These are phyloP conservation scores for Cinclus mexicanus DNA, from an alignment of 2,113 vertebrate species.

Conservation along the genomic window DNA sequence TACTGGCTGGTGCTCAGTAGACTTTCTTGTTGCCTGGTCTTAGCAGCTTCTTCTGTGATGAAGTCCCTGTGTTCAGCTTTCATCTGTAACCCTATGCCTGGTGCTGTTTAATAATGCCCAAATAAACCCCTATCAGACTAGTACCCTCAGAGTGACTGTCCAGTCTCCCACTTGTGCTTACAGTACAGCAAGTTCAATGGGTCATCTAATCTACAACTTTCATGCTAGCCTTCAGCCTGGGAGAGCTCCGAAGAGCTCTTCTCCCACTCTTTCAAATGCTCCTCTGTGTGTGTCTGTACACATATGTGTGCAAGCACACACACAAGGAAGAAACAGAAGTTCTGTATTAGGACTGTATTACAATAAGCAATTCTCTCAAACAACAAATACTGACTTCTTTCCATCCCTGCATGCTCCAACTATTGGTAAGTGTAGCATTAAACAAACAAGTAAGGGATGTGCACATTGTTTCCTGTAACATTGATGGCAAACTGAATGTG, in stretches of 20 bases:
- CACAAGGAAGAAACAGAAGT: neutral
- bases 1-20: neutral
- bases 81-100: neutral
- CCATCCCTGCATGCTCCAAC: neutral
- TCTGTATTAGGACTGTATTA: neutral
- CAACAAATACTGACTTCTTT: neutral
- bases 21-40: neutral
- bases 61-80: neutral
- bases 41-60: neutral
- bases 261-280: neutral
- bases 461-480: neutral
- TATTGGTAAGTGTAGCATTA: neutral
- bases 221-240: neutral
- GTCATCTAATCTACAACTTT: neutral
- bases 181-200: neutral
- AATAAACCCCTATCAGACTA: neutral
- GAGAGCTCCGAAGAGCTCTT: neutral
- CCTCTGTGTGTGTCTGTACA: neutral
- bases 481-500: neutral
- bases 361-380: neutral
- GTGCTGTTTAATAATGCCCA: neutral
- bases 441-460: neutral
- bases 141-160: neutral
- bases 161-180: neutral
- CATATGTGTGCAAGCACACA: fast-evolving